phyloP scores from a whole-genome alignment of 2,113 vertebrate species.

The Psittacula cyanocephala region DNA sequence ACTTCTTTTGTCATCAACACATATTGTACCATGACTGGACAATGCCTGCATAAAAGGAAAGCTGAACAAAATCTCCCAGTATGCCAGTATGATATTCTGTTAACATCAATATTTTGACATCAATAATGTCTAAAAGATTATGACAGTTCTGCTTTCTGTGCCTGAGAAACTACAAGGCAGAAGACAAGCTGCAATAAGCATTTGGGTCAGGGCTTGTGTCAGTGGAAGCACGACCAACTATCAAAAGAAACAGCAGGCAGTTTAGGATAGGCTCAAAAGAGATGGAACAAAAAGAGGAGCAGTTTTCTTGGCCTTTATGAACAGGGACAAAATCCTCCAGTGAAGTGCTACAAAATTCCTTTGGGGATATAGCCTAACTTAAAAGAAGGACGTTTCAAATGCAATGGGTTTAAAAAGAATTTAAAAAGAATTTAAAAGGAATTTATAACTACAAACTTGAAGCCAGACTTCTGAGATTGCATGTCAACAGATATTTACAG shows the following conservation, averaged over 20 bases:
- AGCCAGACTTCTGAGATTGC: not conserved
- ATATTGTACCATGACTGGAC: not conserved
- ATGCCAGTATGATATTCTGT: not conserved
- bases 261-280: constrained; percentile 12
- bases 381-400: not conserved
- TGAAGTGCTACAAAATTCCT: not conserved
- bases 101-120: constrained; percentile 10
- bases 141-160: not conserved
- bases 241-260: constrained; percentile 35
- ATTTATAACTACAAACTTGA: not conserved
- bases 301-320: not conserved
- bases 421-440: not conserved
- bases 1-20: not conserved
- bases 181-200: constrained; percentile 10
- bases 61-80: not conserved
- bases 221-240: not conserved
- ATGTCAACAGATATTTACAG: not conserved
- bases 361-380: not conserved
- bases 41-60: not conserved
- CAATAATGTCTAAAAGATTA: not conserved
- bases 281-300: not conserved
- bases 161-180: not conserved
- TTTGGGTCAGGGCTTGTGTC: constrained; percentile 30
- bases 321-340: not conserved
- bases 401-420: not conserved